Percentiles rank a stretch among this genome's conserved stretches.
Conservation (phyloP, 2,888 invertebrate species). For the Phyllotreta striolata region DNA sequence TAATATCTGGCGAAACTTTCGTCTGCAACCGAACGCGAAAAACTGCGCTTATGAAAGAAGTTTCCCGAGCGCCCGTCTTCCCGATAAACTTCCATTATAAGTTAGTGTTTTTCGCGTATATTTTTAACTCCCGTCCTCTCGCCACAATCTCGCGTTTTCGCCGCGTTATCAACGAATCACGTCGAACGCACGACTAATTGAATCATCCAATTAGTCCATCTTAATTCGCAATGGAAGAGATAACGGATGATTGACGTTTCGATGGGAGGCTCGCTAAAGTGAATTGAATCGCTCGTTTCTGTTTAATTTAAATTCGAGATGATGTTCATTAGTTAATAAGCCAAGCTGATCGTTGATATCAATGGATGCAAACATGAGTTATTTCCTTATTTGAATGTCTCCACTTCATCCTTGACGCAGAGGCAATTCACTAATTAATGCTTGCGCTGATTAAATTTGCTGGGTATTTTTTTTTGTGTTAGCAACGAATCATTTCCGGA, state of each 20-base stretch:
- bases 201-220: background rate
- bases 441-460: too few relatives aligned
- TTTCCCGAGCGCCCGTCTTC: too few relatives aligned
- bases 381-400: constrained; percentile 18
- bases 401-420: constrained; percentile 1
- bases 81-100: too few relatives aligned
- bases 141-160: too few relatives aligned
- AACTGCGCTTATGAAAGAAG: too few relatives aligned
- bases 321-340: background rate
- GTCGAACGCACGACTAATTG: background rate
- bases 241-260: constrained; percentile 3
- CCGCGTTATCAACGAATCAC: background rate
- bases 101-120: too few relatives aligned
- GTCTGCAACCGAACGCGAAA: too few relatives aligned
- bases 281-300: constrained; percentile 8
- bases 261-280: background rate
- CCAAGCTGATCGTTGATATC: background rate
- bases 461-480: too few relatives aligned
- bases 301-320: constrained; percentile 8
- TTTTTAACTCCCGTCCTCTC: too few relatives aligned
- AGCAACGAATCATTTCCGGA: too few relatives aligned
- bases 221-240: constrained; percentile 8
- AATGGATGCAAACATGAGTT: background rate
- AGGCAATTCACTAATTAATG: too few relatives aligned
- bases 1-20: too few relatives aligned